phyloP scores from a whole-genome alignment of 2,113 vertebrate species.

The Anguilla japonica region DNA sequence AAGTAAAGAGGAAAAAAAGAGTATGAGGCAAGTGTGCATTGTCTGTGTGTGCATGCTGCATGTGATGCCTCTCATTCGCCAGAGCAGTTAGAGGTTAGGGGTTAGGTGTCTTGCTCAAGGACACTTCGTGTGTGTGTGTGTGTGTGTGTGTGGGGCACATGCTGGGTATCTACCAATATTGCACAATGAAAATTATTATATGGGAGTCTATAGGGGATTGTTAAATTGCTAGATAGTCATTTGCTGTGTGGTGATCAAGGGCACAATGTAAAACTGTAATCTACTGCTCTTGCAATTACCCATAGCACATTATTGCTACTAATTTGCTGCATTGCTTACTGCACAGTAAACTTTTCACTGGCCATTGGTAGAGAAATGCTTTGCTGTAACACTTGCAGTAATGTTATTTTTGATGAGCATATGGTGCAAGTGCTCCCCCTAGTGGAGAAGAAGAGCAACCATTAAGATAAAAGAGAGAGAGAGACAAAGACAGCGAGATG shows the following conservation, averaged over 20 bases:
- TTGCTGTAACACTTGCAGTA: neutral
- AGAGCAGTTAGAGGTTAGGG: too few species aligned
- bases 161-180: too few species aligned
- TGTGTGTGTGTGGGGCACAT: too few species aligned
- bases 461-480: neutral
- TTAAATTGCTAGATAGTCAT: neutral
- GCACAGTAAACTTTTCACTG: neutral
- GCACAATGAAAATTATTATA: too few species aligned
- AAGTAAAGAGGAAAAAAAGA: neutral
- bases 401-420: neutral
- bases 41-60: too few species aligned
- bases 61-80: too few species aligned
- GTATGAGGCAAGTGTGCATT: too few species aligned
- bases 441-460: neutral
- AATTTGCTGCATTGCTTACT: neutral
- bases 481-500: too few species aligned
- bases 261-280: neutral
- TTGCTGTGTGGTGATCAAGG: neutral
- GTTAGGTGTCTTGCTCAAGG: too few species aligned
- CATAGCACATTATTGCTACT: neutral
- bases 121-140: too few species aligned
- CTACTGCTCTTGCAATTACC: neutral
- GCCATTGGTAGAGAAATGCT: neutral
- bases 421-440: slow-evolving; percentile 1
- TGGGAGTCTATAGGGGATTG: too few species aligned